phyloP scores from a whole-genome alignment of 2,113 vertebrate genomes.

The Nymphicus hollandicus region DNA sequence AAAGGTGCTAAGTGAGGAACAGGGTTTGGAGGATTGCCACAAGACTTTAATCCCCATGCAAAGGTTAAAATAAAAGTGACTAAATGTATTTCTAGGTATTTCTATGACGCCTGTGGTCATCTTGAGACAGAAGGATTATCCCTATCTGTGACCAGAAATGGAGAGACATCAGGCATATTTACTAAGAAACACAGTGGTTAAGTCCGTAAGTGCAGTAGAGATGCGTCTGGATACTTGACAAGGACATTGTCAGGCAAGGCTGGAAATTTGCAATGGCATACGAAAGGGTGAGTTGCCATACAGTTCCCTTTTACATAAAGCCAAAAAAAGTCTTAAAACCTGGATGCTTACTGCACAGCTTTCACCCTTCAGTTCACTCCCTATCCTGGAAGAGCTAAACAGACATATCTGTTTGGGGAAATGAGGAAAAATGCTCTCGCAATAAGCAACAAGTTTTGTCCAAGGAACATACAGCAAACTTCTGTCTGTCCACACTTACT shows the following conservation, averaged over 20 bases:
- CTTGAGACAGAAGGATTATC: not conserved
- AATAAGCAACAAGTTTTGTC: not conserved
- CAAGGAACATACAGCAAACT: not conserved
- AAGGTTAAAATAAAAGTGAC: not conserved
- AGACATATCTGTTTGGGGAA: not conserved
- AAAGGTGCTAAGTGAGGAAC: not conserved
- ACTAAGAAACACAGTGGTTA: not conserved
- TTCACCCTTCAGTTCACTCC: not conserved
- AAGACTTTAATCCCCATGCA: not conserved
- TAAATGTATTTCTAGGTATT: not conserved
- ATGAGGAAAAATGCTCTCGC: not conserved
- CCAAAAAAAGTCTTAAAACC: not conserved
- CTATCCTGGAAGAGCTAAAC: not conserved
- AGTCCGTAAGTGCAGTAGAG: not conserved
- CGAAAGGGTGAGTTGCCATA: not conserved
- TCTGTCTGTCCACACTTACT: not conserved
- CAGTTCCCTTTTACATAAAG: fast-evolving
- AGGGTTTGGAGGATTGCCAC: not conserved
- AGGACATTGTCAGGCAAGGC: not conserved
- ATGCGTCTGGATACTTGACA: not conserved
- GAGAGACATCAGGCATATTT: not conserved
- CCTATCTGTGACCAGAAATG: not conserved
- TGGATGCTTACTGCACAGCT: not conserved
- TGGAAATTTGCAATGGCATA: not conserved
- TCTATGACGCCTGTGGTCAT: not conserved